Base-by-base conservation (phyloP, 2,797 vertebrate species). In the Phyllotis vaccarum region DNA sequence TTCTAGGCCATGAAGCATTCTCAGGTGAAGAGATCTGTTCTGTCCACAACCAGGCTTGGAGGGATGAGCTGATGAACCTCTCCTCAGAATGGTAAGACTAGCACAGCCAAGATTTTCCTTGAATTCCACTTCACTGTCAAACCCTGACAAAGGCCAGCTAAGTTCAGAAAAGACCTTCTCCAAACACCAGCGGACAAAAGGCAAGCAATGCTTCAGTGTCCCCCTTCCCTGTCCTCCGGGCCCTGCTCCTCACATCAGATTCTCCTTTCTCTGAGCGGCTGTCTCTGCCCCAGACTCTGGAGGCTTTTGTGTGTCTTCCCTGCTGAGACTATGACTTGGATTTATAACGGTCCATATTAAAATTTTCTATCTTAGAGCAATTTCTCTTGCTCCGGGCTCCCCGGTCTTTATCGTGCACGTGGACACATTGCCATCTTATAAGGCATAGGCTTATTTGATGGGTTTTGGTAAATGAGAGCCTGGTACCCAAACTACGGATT, bases 201-300 rank as follows among this genome's bases (percentile, higher is more conserved):
- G 19, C 22, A 82, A 91, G 52, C 16, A 2, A 6, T 16, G 7
- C 37, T 74, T 90, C 17, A 17, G 9, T 58, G 0, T 9, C 17
- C 5, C 5, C 27, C 52, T 17, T 82, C 34, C 16, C 24, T 1
- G 40, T 19, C 10, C n/a, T 34, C 14, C 7, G 0, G 3, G 17
- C 27, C 52, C 72, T 4, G 10, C 19, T 6, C 17, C 31, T 21
- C 74, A 64, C 46, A 54, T 31, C 21, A 88, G 58, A 68, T 49
- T 31, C 58, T 70, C 66, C 10, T 64, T 95, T 89, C 91, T 95
- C 91, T 95, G 79, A 60, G n/a, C 60, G 17, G 43, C 11, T 37
- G 49, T 62, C 13, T 89, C 64, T 60, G 64, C 22, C 9, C 37
- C 56, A 21, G 34, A 58, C 4, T 52, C 37, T 34, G 19, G 56